Evolutionary conservation across 2,113 vertebrate genomes (phyloP), one percentile per base, ranked within the genome.

Genomic region (Cynocephalus volans): DNA sequence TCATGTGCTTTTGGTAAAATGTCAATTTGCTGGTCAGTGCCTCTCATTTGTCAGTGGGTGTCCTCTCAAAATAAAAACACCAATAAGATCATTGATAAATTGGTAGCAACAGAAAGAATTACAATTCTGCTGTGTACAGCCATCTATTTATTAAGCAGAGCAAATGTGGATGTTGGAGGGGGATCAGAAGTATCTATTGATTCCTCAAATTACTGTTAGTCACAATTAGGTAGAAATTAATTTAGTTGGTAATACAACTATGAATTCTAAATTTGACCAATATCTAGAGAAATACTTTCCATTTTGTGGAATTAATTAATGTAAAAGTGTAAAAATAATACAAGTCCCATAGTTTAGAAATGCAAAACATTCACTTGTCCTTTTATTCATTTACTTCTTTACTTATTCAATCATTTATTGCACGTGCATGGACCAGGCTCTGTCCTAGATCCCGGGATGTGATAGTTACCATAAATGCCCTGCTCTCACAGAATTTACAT

Each of bases 211-310:
- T 81, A 50, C 56, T 67, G 3, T 62, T 52, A 52, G 50, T 86
- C 48, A 90, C 90, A 86, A 80, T n/a, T 41, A 87, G 31, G 41
- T 72, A 64, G 50, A 93, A 93, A 75, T 50, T 24, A 2, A 62
- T 31, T 45, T 69, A 73, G 64, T 15, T 72, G 26, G 50, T 86
- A 24, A 92, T 73, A 73, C 60, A 76, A 72, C 90, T 65, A 45
- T 56, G 13, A 72, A 86, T 77, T 60, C 28, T 65, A 89, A 87
- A 67, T 85, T 8, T 62, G 33, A 76, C 12, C 36, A 62, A 14
- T 83, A n/a, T 87, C 90, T 92, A 87, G 62, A 36, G 70, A 92
- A 90, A 82, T 76, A 72, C 31, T 77, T 82, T 82, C 31, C 52
- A 65, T 83, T 83, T 95, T 23, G 87, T 5, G 50, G 2, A 81